These are phyloP conservation scores for Oncorhynchus kisutch DNA, from an alignment of 2,113 vertebrate species.

Conservation along the genomic window DNA sequence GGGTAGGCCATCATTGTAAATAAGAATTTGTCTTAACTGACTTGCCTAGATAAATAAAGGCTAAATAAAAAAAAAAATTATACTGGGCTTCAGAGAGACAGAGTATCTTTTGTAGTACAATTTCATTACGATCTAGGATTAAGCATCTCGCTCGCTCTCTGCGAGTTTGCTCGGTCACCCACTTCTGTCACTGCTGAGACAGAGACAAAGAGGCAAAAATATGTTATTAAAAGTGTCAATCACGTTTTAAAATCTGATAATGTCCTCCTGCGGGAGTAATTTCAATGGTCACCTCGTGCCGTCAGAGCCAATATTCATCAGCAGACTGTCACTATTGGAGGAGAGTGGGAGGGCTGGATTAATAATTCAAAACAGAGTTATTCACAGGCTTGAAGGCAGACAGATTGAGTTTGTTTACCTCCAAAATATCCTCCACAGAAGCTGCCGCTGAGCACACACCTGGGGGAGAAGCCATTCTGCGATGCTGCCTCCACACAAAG, in stretches of 20 bases:
- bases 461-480: conserved; percentile 22
- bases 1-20: too few species aligned
- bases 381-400: conserved; percentile 6
- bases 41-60: too few species aligned
- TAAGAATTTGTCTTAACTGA: too few species aligned
- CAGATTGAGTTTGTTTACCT: conserved; percentile 33
- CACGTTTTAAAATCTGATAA: too few species aligned
- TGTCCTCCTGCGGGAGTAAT: too few species aligned
- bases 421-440: conserved; percentile 5
- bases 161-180: conserved; percentile 38
- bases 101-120: conserved; percentile 55
- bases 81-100: conserved; percentile 53
- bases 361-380: conserved; percentile 1
- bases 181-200: conserved; percentile 25
- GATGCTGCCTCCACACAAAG: conserved; percentile 28
- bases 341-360: background rate
- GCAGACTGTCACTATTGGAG: background rate
- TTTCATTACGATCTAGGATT: conserved; percentile 68
- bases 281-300: too few species aligned
- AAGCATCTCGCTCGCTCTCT: conserved; percentile 43
- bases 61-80: background rate
- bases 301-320: background rate
- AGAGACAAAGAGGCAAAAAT: background rate
- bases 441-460: conserved; percentile 9
- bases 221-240: too few species aligned